These are phyloP conservation scores for Invenusta paracnida DNA, from an alignment of 2,888 invertebrate species.

Conservation along the genomic window DNA sequence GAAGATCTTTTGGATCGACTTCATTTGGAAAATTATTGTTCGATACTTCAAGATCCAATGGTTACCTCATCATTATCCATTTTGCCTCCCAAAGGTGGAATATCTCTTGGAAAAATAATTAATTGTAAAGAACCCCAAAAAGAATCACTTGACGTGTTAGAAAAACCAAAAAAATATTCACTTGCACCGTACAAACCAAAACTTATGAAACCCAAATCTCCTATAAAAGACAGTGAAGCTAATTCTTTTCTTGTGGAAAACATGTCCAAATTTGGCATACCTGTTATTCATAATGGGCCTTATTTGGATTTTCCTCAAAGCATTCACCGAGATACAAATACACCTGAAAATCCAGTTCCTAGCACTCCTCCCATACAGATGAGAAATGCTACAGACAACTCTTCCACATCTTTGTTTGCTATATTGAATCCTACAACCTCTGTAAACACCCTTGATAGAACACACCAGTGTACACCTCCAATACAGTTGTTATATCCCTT, in stretches of 20 bases:
- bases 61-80: background rate
- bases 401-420: background rate
- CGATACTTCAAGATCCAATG: constrained; percentile 20
- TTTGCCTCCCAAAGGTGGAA: constrained; percentile 1
- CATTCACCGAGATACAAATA: background rate
- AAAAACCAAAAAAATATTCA: constrained; percentile 11
- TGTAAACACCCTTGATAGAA: background rate
- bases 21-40: background rate
- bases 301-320: background rate
- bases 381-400: background rate
- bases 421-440: background rate
- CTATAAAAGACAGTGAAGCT: background rate
- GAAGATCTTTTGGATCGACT: background rate
- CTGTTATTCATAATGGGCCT: background rate
- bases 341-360: background rate
- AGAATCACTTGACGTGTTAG: background rate
- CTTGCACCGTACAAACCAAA: constrained; percentile 9
- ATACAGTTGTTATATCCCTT: background rate
- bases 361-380: background rate
- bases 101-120: background rate
- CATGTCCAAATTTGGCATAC: background rate
- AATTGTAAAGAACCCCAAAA: background rate
- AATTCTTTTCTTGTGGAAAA: background rate
- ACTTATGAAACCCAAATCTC: background rate
- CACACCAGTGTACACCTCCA: background rate